phyloP scores from a whole-genome alignment of 2,888 invertebrate species.

The Limnephilus marmoratus region DNA sequence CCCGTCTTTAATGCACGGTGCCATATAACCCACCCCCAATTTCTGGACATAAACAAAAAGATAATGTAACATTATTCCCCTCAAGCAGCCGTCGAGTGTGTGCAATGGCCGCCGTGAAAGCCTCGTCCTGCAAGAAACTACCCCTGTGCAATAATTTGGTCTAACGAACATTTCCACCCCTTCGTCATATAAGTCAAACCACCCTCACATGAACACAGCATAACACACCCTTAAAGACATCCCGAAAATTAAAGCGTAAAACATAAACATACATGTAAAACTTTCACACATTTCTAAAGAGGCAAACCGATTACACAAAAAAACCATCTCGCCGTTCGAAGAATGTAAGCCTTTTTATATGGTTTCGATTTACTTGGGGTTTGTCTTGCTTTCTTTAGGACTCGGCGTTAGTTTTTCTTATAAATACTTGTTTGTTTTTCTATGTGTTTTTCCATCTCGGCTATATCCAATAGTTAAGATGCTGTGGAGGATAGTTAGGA shows the following conservation, averaged over 20 bases:
- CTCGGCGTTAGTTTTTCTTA: slow-evolving; percentile 43
- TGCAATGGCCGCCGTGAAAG: slow-evolving; percentile 50
- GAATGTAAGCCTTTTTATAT: background rate
- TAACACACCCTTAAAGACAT: slow-evolving; percentile 24
- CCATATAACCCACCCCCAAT: background rate
- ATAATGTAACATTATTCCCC: slow-evolving; percentile 56
- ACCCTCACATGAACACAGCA: slow-evolving; percentile 18
- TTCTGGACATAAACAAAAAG: slow-evolving; percentile 49
- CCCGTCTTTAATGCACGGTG: background rate
- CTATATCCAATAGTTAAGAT: slow-evolving; percentile 60
- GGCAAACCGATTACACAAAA: background rate
- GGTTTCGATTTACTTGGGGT: background rate
- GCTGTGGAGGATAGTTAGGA: background rate
- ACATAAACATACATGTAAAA: background rate
- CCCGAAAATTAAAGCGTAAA: background rate
- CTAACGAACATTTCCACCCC: slow-evolving; percentile 64
- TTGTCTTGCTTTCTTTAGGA: background rate
- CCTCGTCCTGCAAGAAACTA: slow-evolving; percentile 52
- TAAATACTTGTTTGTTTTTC: slow-evolving; percentile 58
- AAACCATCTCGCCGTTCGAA: background rate
- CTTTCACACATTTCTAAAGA: background rate
- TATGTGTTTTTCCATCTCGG: slow-evolving; percentile 57
- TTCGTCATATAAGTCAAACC: slow-evolving; percentile 46
- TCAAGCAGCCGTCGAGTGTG: slow-evolving; percentile 24
- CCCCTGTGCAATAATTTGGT: slow-evolving; percentile 65